These are phyloP conservation scores for Cryptoblepharus egeriae DNA, from an alignment of 2,797 vertebrate species.

Conservation along the genomic window DNA sequence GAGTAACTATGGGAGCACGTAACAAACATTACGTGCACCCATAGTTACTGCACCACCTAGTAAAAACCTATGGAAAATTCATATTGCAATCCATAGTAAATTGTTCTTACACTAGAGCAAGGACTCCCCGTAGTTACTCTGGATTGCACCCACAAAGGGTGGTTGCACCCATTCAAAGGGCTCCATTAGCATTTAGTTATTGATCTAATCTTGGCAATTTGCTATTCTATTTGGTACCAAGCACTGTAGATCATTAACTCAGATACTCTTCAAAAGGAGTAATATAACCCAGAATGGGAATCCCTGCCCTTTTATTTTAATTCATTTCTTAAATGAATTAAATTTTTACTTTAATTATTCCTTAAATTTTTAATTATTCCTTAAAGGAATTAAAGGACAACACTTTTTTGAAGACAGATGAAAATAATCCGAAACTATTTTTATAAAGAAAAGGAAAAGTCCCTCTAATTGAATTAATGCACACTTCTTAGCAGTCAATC, in stretches of 20 bases:
- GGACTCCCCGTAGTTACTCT: too few relatives aligned
- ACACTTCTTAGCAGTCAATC: too few relatives aligned
- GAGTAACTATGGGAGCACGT: too few relatives aligned
- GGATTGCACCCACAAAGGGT: too few relatives aligned
- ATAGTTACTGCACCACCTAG: too few relatives aligned
- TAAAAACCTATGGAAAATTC: too few relatives aligned
- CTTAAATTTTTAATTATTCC: neutral
- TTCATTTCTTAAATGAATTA: neutral
- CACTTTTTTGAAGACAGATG: neutral
- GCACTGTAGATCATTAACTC: neutral
- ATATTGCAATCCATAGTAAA: too few relatives aligned
- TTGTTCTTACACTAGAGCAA: too few relatives aligned
- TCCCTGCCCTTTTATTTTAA: neutral
- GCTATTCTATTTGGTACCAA: slow-evolving; percentile 1
- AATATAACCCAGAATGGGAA: neutral
- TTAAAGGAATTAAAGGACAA: neutral
- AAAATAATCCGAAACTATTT: neutral
- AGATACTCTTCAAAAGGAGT: neutral
- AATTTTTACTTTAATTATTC: too few relatives aligned
- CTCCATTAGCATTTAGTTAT: neutral
- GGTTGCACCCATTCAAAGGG: neutral
- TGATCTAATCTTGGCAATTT: neutral
- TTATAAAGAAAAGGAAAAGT: neutral
- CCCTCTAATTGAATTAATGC: neutral
- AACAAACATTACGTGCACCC: too few relatives aligned